Base-by-base conservation (phyloP, 2,888 invertebrate genomes). In the Mamestra brassicae region DNA sequence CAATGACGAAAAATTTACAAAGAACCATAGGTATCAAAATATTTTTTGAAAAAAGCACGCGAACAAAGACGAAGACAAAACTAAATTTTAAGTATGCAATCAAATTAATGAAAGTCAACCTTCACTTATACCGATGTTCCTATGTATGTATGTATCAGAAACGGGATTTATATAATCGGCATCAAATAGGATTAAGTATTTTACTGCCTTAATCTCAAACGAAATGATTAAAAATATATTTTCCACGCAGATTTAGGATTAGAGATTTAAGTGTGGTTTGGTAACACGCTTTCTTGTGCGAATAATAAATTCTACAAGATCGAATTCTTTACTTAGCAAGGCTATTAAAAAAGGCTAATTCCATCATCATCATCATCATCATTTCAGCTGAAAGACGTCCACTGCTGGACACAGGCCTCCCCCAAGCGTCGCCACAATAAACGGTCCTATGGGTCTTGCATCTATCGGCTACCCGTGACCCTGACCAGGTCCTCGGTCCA, bases 191-290 rank as follows among this genome's bases (percentile, higher is more conserved):
- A 78, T 85, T 86, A 83, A 62, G 26, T 4, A 38, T 73, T 84
- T 85, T 86, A 85, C 80, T 62, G 36, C 64, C 8, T 34, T 67
- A 76, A 84, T 75, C 77, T 58, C 10, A 66, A 76, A 72, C 54
- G 47, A 61, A 67, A 75, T 75, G 69, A 79, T 82, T 86, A 84
- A 76, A 82, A 74, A 72, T 76, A 80, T 80, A 74, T 85, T 74
- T 71, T 76, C 71, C 74, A 85, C 85, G 87, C 80, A 50, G 74
- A 83, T 86, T 82, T 80, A 6, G 61, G 72, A 85, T 85, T 83
- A 76, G 66, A 83, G n/a, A 76, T 73, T 76, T 66, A 62, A 71
- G 76, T 79, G 17, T 47, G 45, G n/a, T 62, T 74, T 55, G 26
- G 52, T 61, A 52, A 62, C 47, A 66, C 60, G 67, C 65, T 80